Conservation (phyloP, 2,888 invertebrate species). For the Campoplex nolae region DNA sequence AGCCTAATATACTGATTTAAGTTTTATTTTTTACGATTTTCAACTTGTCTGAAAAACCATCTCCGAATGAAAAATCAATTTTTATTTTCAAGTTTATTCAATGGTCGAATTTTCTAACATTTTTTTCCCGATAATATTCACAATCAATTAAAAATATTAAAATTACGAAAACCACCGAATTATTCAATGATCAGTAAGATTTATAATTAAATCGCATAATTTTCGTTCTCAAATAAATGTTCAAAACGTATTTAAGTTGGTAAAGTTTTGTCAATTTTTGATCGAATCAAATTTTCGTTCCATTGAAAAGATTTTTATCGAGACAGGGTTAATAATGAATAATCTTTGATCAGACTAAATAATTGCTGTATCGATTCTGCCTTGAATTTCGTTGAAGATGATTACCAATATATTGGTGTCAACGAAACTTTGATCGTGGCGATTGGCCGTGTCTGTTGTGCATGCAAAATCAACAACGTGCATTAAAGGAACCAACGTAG, state of each 20-base stretch:
- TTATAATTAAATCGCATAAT: no score
- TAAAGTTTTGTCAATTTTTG: no score
- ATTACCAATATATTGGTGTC: slow-evolving; percentile 78
- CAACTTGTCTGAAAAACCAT: no score
- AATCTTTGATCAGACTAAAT: neutral
- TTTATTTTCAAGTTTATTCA: no score
- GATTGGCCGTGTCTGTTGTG: slow-evolving; percentile 79
- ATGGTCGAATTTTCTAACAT: no score
- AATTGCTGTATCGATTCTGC: neutral
- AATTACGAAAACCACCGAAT: neutral
- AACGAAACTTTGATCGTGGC: slow-evolving; percentile 76
- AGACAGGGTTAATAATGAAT: neutral
- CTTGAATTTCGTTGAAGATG: slow-evolving; percentile 35
- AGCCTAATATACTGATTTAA: neutral
- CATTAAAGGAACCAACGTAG: slow-evolving; percentile 22
- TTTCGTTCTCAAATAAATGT: no score
- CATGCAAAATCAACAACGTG: slow-evolving; percentile 74
- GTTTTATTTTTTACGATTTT: neutral
- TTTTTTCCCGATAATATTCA: no score
- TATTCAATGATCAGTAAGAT: neutral
- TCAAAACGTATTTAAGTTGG: no score
- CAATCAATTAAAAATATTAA: neutral
- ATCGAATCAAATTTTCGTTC: neutral
- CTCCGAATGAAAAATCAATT: no score
- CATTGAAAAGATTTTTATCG: neutral